These are phyloP conservation scores for Limnephilus lunatus DNA, from an alignment of 2,888 invertebrate species.

Conservation along the genomic window DNA sequence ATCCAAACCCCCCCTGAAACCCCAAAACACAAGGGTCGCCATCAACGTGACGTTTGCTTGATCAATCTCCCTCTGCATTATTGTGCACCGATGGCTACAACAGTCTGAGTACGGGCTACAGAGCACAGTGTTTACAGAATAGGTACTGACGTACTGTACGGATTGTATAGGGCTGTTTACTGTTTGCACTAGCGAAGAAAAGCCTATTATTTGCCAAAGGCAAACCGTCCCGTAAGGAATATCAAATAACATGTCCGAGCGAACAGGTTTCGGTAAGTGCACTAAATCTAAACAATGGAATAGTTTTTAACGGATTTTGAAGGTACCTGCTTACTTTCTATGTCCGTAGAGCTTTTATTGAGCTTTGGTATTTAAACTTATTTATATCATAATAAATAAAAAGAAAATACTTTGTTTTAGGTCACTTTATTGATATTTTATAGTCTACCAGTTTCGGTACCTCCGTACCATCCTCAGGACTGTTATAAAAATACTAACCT, in stretches of 20 bases:
- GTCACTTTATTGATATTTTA: no score
- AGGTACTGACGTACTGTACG: no score
- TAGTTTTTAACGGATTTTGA: background rate
- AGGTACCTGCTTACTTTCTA: background rate
- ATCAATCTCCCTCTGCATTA: conserved; percentile 39
- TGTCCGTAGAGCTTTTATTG: background rate
- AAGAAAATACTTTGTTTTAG: no score
- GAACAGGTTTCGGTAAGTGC: background rate
- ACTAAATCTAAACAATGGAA: background rate
- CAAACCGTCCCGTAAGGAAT: conserved; percentile 19
- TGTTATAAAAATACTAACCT: no score
- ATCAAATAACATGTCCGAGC: conserved; percentile 30
- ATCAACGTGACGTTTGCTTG: conserved; percentile 39
- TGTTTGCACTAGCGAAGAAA: conserved; percentile 29
- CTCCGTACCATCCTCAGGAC: no score
- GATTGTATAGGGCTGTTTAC: background rate
- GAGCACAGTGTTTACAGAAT: no score
- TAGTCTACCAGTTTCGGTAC: no score
- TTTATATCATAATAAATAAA: no score
- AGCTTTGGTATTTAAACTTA: background rate
- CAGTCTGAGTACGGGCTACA: background rate
- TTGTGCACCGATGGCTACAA: conserved; percentile 21
- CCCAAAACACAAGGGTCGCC: conserved; percentile 10
- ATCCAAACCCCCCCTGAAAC: background rate
- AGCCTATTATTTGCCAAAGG: conserved; percentile 32